A percentile compares a stretch with the other conserved stretches of the same genome.
Conservation (phyloP, 2,888 invertebrate species). For the Mesochorus sp. region DNA sequence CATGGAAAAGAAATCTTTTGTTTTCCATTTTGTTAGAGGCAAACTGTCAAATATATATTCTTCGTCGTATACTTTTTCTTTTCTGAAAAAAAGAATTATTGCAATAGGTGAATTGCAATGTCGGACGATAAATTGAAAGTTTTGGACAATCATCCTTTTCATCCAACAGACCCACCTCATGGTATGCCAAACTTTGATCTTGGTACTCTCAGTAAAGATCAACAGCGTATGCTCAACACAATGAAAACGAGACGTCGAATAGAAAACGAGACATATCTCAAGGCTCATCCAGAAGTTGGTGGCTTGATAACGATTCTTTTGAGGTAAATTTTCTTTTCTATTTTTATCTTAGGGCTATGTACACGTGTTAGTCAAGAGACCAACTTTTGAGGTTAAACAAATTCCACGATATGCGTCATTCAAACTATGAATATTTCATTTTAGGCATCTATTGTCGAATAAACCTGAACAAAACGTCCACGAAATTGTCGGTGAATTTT, state of each 20-base stretch:
- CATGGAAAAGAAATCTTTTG: conserved; percentile 4
- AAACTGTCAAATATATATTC: conserved; percentile 12
- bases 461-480: conserved; percentile 63
- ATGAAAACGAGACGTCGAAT: conserved; percentile 62
- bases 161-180: conserved; percentile 69
- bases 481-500: conserved; percentile 69
- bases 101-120: too few relatives aligned
- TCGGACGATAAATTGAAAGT: conserved; percentile 46
- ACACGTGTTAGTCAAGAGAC: neutral
- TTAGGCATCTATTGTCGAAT: conserved; percentile 65
- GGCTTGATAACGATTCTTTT: conserved; percentile 69
- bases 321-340: conserved; percentile 60
- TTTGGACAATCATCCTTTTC: conserved; percentile 62
- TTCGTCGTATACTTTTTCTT: neutral
- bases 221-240: conserved; percentile 65
- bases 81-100: neutral
- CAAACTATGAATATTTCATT: conserved; percentile 32
- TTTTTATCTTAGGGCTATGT: neutral
- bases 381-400: conserved; percentile 35
- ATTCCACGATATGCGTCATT: conserved; percentile 18
- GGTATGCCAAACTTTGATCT: conserved; percentile 70
- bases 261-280: conserved; percentile 70
- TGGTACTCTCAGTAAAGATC: conserved; percentile 64
- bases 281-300: conserved; percentile 70
- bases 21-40: conserved; percentile 10